Evolutionary conservation across 2,113 vertebrate species (phyloP), one percentile per base, ranked within the genome.

Genomic region (Nothoprocta pentlandii): DNA sequence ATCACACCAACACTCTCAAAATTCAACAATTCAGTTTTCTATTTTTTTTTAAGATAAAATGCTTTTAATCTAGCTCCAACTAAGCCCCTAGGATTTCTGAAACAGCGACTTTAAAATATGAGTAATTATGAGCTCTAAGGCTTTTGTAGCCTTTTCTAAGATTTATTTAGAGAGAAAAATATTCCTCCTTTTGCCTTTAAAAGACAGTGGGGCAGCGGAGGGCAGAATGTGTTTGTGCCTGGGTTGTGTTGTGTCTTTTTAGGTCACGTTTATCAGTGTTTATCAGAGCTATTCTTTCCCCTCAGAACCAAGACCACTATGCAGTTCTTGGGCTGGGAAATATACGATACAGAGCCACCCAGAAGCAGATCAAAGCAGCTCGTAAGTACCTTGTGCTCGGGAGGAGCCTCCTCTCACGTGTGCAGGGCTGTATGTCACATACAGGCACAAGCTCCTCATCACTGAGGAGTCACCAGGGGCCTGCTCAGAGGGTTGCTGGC

Each of bases 261-360:
- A 30, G 15, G 51, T 75, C 4, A 1, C 10, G 8, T 83, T 64
- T 49, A 17, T 70, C 20, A 58, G 8, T 74, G 64, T 34, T 89
- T 44, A 68, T 68, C 73, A 26, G 23, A 6, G 7, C 62, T 94
- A 46, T 14, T 93, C 28, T 93, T 41, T 95, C 92, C 80, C 89
- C 42, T 92, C 97, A 99, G 99, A 99, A 99, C 98, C 99, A 99
- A 95, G 99, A 99, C 97, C 99, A 99, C 97, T 99, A 99, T 92
- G 98, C 98, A 78, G 99, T 99, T 88, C 98, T 99, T 73, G 99
- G 99, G 71, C 96, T 99, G 34, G 98, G 97, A 87, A 98, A 98
- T 82, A 64, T 99, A 97, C 98, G 99, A 90, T 99, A 99, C 97
- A 99, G 98, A 97, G 99, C 99, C 51, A 99, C 99, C 46, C 99